Evolutionary conservation across 2,797 vertebrate genomes (phyloP), one percentile per base, ranked within the genome.

Genomic region (Hydrocynus forskahlii): DNA sequence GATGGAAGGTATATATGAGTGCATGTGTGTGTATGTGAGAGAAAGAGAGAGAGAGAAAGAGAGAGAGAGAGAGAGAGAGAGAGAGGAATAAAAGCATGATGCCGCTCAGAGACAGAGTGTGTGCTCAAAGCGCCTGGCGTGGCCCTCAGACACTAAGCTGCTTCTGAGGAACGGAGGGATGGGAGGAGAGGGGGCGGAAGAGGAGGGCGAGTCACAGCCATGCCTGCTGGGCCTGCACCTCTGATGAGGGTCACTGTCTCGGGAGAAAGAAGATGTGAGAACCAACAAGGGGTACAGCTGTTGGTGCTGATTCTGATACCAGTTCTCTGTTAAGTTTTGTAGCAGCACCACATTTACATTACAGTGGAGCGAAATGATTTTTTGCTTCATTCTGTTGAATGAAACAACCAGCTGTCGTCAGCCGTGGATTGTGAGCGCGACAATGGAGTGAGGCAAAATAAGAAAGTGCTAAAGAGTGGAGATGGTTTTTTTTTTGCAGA

Each of bases 61-160:
- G 70, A 63, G 63, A 64, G 48, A 54, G 35, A 74, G 67, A 45
- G 66, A 40, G 74, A 50, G 13, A 67, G 55, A 57, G 40, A 83
- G 69, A 72, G 57, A 81, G 78, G 64, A 83, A 86, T 75, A 72
- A 82, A 83, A 80, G 76, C 55, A 74, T 72, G 17, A 62, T 75
- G 43, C 67, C 63, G 48, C 35, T 76, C 59, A 83, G 78, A 79
- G 72, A 77, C 57, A 66, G 72, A 83, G 73, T 60, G 78, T 59
- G 84, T 75, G 83, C 74, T 87, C 78, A 79, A 79, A 77, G 63
- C 60, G 63, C n/a, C 79, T 57, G 77, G 57, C 10, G 40, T 78
- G 52, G 17, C 68, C 70, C 73, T 70, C 57, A 80, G 81, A 75
- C 78, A 60, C 55, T 23, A 23, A 54, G 66, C 4, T 38, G 78